Conservation (phyloP, 2,888 invertebrate genomes). For the Agrilus mali region DNA sequence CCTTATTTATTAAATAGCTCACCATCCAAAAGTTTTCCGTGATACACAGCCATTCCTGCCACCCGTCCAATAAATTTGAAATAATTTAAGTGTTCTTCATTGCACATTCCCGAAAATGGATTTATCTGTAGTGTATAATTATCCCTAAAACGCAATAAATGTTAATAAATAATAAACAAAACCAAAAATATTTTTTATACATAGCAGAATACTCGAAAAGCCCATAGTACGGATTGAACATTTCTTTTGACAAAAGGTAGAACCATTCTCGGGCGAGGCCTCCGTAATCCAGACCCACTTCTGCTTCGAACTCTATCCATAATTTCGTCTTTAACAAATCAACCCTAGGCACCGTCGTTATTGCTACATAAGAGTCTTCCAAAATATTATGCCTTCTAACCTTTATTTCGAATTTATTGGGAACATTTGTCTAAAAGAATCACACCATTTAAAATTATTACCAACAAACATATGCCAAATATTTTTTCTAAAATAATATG, state of each 20-base stretch:
- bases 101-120: slow-evolving; percentile 93
- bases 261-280: slow-evolving; percentile 97
- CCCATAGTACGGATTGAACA: slow-evolving; percentile 99
- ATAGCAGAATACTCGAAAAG: slow-evolving; percentile 99
- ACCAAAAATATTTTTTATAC: slow-evolving; percentile 42
- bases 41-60: slow-evolving; percentile 98
- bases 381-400: slow-evolving; percentile 81
- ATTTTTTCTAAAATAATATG: not conserved
- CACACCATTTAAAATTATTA: not conserved
- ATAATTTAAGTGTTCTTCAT: slow-evolving; percentile 95
- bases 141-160: slow-evolving; percentile 45
- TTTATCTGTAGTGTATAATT: slow-evolving; percentile 99
- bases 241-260: slow-evolving; percentile 95
- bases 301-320: slow-evolving; percentile 98
- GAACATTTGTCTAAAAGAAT: slow-evolving; percentile 72
- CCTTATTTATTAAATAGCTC: slow-evolving; percentile 15
- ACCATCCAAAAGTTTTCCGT: slow-evolving; percentile 96
- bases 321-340: slow-evolving; percentile 93
- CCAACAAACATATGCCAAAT: not conserved
- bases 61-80: slow-evolving; percentile 97
- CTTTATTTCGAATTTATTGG: slow-evolving; percentile 97
- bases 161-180: not conserved
- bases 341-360: slow-evolving; percentile 79
- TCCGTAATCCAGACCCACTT: slow-evolving; percentile 93
- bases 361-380: slow-evolving; percentile 94